phyloP scores from a whole-genome alignment of 1,140 invertebrate genomes.

The Trichonephila clavata region DNA sequence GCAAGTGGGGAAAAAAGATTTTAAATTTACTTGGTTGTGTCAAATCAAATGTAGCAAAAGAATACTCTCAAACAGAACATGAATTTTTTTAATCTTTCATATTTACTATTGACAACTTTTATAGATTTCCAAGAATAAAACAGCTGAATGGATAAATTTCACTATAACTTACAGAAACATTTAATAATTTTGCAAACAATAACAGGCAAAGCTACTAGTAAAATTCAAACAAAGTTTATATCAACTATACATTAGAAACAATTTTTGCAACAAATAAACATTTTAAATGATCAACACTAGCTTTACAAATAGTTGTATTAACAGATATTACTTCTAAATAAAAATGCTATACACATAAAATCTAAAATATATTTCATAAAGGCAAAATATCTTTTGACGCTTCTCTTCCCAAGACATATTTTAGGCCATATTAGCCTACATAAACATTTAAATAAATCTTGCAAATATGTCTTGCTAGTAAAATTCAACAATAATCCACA shows the following conservation, averaged over 20 bases:
- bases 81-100: slow-evolving; percentile 7
- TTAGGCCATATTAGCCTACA: neutral
- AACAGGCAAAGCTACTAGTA: slow-evolving; percentile 15
- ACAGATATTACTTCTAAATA: neutral
- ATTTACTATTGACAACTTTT: slow-evolving; percentile 10
- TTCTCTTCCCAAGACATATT: neutral
- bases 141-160: slow-evolving; percentile 6
- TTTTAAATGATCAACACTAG: slow-evolving; percentile 1
- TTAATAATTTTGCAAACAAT: slow-evolving; percentile 46
- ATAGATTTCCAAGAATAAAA: slow-evolving; percentile 49
- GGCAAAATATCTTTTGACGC: neutral
- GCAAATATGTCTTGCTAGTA: neutral
- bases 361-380: slow-evolving; percentile 1
- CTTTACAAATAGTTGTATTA: neutral
- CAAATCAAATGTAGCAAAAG: neutral
- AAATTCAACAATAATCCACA: neutral
- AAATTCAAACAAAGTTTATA: neutral
- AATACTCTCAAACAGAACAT: neutral
- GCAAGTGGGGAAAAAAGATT: too few species aligned
- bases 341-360: neutral
- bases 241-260: neutral
- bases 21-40: too few species aligned
- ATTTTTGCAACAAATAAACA: neutral
- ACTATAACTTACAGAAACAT: slow-evolving; percentile 44
- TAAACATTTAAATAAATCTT: slow-evolving; percentile 4